phyloP scores from a whole-genome alignment of 2,888 invertebrate species.

The Tethea ocularis region DNA sequence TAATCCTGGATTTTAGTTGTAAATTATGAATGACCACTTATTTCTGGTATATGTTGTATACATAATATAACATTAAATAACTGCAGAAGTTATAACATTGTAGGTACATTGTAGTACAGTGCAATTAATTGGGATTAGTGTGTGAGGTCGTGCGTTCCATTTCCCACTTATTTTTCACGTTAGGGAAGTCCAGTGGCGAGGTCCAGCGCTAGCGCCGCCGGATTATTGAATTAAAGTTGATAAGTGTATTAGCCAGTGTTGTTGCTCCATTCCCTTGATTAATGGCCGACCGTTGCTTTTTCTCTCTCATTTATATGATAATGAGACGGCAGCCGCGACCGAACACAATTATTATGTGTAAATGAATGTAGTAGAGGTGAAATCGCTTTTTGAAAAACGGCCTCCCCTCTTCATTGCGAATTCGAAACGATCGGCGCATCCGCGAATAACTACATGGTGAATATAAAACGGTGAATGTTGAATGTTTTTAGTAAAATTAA shows the following conservation, averaged over 20 bases:
- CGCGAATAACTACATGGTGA: conserved; percentile 36
- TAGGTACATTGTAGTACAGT: conserved; percentile 46
- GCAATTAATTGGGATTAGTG: conserved; percentile 76
- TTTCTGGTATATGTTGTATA: too few species aligned
- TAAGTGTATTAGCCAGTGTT: conserved; percentile 82
- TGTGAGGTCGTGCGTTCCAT: conserved; percentile 70
- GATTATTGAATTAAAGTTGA: conserved; percentile 83
- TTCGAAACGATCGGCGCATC: conserved; percentile 44
- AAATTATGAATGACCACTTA: too few species aligned
- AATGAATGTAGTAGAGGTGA: conserved; percentile 66
- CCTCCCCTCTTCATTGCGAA: conserved; percentile 24
- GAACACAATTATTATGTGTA: conserved; percentile 77
- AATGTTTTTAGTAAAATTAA: conserved; percentile 64
- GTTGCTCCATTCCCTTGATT: conserved; percentile 79
- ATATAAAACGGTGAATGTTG: conserved; percentile 50
- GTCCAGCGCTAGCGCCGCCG: conserved; percentile 61
- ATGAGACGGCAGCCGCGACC: conserved; percentile 72
- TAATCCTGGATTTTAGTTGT: too few species aligned
- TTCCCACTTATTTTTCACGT: conserved; percentile 76
- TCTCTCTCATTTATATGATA: conserved; percentile 82
- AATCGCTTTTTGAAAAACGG: conserved; percentile 58
- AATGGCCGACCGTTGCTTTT: conserved; percentile 77
- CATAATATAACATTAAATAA: too few species aligned
- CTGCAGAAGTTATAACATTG: conserved; percentile 28
- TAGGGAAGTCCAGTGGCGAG: conserved; percentile 59